Conservation (phyloP, 2,113 vertebrate genomes). For the Dolichallabes microphthalmus region DNA sequence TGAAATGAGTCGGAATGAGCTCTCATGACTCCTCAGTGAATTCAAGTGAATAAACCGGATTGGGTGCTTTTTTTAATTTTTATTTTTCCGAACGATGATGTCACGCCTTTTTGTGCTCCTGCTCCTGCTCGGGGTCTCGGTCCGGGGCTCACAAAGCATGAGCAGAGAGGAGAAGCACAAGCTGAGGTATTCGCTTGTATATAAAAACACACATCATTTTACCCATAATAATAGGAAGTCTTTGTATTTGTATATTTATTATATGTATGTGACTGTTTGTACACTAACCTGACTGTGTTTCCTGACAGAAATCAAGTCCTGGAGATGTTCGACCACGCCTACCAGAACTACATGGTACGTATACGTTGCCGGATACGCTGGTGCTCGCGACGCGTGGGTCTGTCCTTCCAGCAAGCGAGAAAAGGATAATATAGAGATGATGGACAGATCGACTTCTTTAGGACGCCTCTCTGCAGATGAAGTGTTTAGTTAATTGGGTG, state of each 20-base stretch:
- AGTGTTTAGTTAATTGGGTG: neutral
- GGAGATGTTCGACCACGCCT: slow-evolving; percentile 99
- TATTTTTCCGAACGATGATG: slow-evolving; percentile 52
- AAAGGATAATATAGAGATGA: neutral
- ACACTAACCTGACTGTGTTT: neutral
- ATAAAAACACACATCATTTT: neutral
- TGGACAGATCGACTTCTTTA: neutral
- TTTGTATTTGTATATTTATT: neutral
- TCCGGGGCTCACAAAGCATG: slow-evolving; percentile 65
- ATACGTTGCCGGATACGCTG: neutral
- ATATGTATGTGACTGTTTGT: neutral
- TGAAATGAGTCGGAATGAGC: slow-evolving; percentile 36
- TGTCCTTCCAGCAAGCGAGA: neutral
- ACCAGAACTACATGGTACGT: slow-evolving; percentile 98
- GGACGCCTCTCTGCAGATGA: neutral
- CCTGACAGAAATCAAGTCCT: slow-evolving; percentile 88
- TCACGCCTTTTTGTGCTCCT: slow-evolving; percentile 47
- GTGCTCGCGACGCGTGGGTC: neutral
- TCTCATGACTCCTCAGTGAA: slow-evolving; percentile 42
- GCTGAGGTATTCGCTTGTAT: slow-evolving; percentile 64
- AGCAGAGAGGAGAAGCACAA: slow-evolving; percentile 68
- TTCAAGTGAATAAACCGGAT: slow-evolving; percentile 39
- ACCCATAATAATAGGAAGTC: neutral
- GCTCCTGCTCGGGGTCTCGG: slow-evolving; percentile 60
- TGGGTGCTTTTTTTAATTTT: slow-evolving; percentile 30